Percentiles rank a stretch among this genome's conserved stretches.
Conservation (phyloP, 2,888 invertebrate genomes). For the Cerceris rybyensis region DNA sequence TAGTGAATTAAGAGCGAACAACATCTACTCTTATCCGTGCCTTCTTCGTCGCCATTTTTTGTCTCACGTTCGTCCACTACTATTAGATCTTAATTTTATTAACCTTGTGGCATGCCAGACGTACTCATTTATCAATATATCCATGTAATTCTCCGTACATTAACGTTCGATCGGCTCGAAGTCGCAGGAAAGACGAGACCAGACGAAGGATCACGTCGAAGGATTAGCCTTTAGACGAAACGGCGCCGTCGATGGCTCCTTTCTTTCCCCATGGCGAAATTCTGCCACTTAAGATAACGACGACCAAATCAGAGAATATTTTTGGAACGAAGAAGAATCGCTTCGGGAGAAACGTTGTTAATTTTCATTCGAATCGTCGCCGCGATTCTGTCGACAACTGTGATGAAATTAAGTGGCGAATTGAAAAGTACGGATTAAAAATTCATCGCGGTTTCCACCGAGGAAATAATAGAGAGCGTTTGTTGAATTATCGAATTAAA, state of each 20-base stretch:
- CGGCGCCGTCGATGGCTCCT: constrained; percentile 39
- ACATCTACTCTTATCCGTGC: no score
- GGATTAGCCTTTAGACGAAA: constrained; percentile 28
- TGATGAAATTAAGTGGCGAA: no score
- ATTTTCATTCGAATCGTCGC: no score
- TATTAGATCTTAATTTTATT: constrained; percentile 9
- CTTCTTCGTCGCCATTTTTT: no score
- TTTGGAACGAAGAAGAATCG: not conserved
- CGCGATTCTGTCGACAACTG: no score
- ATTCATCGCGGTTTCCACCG: no score
- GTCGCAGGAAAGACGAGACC: not conserved
- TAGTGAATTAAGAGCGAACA: no score
- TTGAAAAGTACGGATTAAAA: no score
- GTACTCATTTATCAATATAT: constrained; percentile 6
- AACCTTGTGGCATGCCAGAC: not conserved
- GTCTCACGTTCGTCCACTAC: no score
- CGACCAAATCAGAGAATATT: not conserved
- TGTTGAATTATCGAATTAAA: no score
- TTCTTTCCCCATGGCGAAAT: constrained; percentile 4
- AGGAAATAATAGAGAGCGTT: no score
- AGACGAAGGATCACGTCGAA: not conserved
- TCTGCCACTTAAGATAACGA: not conserved
- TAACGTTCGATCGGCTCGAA: constrained; percentile 5
- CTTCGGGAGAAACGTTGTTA: not conserved
- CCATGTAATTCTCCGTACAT: not conserved